phyloP scores from a whole-genome alignment of 2,888 invertebrate genomes.

The Vesta saturnalis region DNA sequence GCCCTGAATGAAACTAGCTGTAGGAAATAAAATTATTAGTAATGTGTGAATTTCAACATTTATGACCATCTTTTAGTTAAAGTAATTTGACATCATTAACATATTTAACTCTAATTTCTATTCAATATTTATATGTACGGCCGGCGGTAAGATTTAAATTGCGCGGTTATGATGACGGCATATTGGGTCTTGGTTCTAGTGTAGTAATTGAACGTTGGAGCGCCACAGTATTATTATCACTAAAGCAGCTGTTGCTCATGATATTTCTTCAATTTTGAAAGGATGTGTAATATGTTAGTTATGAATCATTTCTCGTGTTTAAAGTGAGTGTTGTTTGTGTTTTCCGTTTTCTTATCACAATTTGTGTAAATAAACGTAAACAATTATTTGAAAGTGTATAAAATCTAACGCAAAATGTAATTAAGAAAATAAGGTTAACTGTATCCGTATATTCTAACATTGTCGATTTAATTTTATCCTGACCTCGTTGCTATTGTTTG shows the following conservation, averaged over 20 bases:
- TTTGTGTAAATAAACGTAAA: neutral
- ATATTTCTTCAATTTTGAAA: neutral
- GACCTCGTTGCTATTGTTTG: neutral
- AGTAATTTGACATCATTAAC: no score
- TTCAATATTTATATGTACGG: no score
- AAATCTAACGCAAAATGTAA: neutral
- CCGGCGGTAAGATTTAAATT: no score
- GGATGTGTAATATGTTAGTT: neutral
- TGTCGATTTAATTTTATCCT: neutral
- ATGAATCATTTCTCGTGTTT: slow-evolving; percentile 24
- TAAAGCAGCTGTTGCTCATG: slow-evolving; percentile 30
- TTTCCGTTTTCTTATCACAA: neutral
- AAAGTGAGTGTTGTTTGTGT: slow-evolving; percentile 6
- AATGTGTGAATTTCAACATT: no score
- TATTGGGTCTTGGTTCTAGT: neutral
- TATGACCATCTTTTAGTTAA: no score
- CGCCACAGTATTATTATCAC: slow-evolving; percentile 7
- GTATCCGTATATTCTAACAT: neutral
- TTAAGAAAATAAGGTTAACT: neutral
- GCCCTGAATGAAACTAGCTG: no score
- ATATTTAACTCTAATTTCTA: no score
- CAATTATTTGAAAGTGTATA: neutral
- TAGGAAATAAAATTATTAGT: no score
- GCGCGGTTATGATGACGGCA: no score
- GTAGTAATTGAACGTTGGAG: neutral